phyloP scores from a whole-genome alignment of 2,888 invertebrate genomes.

The Orthosia gothica region DNA sequence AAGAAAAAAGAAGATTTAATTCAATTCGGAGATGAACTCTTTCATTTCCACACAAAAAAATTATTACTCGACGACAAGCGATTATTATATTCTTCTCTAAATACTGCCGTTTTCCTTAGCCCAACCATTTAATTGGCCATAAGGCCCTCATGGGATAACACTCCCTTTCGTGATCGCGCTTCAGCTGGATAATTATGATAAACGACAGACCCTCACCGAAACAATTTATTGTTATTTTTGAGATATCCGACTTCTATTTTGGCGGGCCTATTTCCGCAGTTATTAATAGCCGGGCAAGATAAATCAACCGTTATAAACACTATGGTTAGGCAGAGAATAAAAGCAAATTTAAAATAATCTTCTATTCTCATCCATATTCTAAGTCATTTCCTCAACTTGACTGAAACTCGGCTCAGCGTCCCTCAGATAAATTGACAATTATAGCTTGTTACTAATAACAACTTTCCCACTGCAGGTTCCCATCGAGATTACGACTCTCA shows the following conservation, averaged over 20 bases:
- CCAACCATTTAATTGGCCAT: slow-evolving; percentile 23
- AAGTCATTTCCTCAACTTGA: too few species aligned
- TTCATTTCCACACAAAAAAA: background rate
- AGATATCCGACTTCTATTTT: slow-evolving; percentile 25
- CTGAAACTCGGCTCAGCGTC: too few species aligned
- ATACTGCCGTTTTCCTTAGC: slow-evolving; percentile 8
- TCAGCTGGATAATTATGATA: slow-evolving; percentile 15
- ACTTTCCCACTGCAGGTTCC: too few species aligned
- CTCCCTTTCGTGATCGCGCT: slow-evolving; percentile 16
- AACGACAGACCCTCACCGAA: slow-evolving; percentile 22
- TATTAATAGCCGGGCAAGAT: background rate
- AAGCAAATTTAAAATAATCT: background rate
- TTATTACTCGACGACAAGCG: background rate
- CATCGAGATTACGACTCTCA: too few species aligned
- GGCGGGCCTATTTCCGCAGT: background rate
- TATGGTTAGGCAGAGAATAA: too few species aligned
- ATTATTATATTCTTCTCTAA: background rate
- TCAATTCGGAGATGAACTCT: background rate
- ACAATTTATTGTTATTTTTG: slow-evolving; percentile 46
- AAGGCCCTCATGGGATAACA: slow-evolving; percentile 15
- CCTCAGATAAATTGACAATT: too few species aligned
- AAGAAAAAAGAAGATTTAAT: background rate
- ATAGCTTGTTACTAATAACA: too few species aligned
- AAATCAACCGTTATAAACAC: background rate
- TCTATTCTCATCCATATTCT: too few species aligned